Evolutionary conservation across 2,888 invertebrate species (phyloP), one percentile per base, ranked within the genome.

Genomic region (Iselma pallidipennis): DNA sequence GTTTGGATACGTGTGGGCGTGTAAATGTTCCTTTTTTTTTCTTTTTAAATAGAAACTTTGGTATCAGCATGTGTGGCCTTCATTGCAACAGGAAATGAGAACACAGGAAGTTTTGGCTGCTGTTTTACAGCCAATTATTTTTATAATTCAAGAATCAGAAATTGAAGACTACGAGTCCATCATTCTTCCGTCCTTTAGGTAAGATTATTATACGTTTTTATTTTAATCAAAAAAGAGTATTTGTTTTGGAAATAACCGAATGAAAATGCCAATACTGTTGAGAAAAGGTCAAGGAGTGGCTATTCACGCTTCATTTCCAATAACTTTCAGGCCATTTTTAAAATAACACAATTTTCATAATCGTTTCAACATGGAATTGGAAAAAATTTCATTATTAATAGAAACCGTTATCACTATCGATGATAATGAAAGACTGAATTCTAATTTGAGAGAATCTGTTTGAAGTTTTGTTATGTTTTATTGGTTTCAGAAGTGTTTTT

Each of bases 11-110:
- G n/a, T n/a, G n/a, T n/a, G n/a, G n/a, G 10, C 12, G 14, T 28
- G 16, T 7, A 28, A 23, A 25, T 23, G 51, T 21, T 53, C 33
- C 49, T 55, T 59, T 52, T 49, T 61, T 29, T 58, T 23, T 14
- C 56, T 67, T 62, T 59, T n/a, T 66, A 82, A 84, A 55, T 86
- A 98, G 97, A 97, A 96, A 92, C 85, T 97, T 55, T 92, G 96
- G 87, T 96, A 95, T 86, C 94, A 94, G 80, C 94, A 94, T 80
- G 90, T 97, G 52, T 95, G 96, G 92, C 95, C 96, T 31, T 89
- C 90, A 71, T 84, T 98, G 64, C 90, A 92, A 76, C 87, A 89
- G 69, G 96, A 97, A 81, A 89, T 96, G 82, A 88, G 89, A 74
- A 89, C 90, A 23, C 89, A 91, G 65, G 96, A 96, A 77, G 93